phyloP scores from a whole-genome alignment of 2,797 vertebrate genomes.

The Salmo trutta region DNA sequence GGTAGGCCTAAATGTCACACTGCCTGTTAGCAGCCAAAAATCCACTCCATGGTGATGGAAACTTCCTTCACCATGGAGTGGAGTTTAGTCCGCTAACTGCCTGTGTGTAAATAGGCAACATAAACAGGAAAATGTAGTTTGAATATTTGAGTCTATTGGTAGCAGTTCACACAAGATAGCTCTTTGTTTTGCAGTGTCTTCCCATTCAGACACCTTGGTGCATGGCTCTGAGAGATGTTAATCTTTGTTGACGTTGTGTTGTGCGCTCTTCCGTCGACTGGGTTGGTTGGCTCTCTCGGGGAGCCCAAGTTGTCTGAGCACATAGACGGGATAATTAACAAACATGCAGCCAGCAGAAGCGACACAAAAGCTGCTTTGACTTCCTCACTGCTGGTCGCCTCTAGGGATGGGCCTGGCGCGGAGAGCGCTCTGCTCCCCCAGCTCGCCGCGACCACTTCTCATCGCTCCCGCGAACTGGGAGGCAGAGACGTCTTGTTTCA shows the following conservation, averaged over 20 bases:
- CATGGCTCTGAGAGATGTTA: conserved; percentile 62
- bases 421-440: conserved; percentile 41
- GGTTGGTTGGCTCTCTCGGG: conserved; percentile 61
- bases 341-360: conserved; percentile 75
- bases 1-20: too few relatives aligned
- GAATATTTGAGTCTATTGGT: conserved; percentile 35
- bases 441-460: conserved; percentile 67
- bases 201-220: conserved; percentile 56
- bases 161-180: conserved; percentile 32
- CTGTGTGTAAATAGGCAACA: background rate
- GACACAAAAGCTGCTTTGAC: conserved; percentile 82
- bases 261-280: conserved; percentile 62
- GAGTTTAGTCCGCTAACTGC: background rate
- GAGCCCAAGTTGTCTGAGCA: conserved; percentile 64
- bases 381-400: conserved; percentile 81
- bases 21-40: too few relatives aligned
- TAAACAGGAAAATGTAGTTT: background rate
- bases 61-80: too few relatives aligned
- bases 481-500: conserved; percentile 81
- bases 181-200: conserved; percentile 44
- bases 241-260: conserved; percentile 72
- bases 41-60: too few relatives aligned
- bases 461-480: conserved; percentile 65
- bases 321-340: conserved; percentile 79
- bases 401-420: conserved; percentile 61